Evolutionary conservation across 2,888 invertebrate species (phyloP), one percentile per base, ranked within the genome.

Genomic region (Philaethria dido): DNA sequence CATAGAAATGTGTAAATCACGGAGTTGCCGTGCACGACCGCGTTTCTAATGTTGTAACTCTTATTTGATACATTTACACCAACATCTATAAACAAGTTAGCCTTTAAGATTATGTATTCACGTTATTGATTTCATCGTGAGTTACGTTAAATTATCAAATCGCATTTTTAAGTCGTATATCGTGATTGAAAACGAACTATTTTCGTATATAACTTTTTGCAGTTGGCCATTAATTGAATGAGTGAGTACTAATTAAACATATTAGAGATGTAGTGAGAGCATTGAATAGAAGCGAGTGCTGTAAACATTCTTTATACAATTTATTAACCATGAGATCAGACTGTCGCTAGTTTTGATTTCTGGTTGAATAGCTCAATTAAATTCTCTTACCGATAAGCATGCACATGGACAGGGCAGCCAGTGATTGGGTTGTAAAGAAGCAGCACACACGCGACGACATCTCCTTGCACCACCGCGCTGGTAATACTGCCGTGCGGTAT

Each of bases 401-500:
- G 99, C 2, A 98, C 98, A 83, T 99, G 99, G 29, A 99, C 95
- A 0, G 98, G 98, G 83, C 98, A 98, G 75, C 97, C 96, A 9
- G 98, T 98, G 65, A 97, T 95, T 0, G 99, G 98, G 91, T 99
- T 99, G 84, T 97, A 98, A 0, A 99, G 94, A 55, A 99, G 93
- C 73, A 99, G 94, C 66, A 99, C 98, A 77, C 98, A 98, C 1
- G 98, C 98, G 52, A 99, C 98, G 48, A 99, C 95, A 82, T 99
- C 99, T 64, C 97, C 97, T 68, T 97, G 96, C 75, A 98, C 97
- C 77, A 96, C 96, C 18, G 97, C 97, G 83, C 97, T 98, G 54
- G 98, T 97, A 83, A 98, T 96, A 82, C 98, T 97, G 88, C 98
- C 97, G 84, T 98, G 97, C 0, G 98, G 98, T 73, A 98, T 98